Base-by-base conservation (phyloP, 2,888 invertebrate species). In the Limenitis camilla region DNA sequence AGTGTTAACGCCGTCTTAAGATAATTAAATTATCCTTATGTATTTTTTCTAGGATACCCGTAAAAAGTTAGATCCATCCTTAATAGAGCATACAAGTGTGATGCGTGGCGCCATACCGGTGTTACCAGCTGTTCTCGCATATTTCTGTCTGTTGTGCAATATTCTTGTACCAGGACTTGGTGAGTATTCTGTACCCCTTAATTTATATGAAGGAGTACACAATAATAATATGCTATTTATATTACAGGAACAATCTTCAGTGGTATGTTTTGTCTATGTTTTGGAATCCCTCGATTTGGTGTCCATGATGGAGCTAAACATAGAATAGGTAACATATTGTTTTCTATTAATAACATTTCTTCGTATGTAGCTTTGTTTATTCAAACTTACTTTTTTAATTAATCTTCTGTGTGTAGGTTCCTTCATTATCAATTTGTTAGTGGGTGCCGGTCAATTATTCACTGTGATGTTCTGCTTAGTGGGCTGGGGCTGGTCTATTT, bases 401-500 rank as follows among this genome's bases (percentile, higher is more conserved):
- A 10, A 2, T 36, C 44, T 6, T 5, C 5, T 6, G 9, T 11
- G 36, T 47, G 0, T 69, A 88, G 88, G 88, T 28, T 91, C 96
- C 2, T 91, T 97, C 64, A 89, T 96, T 60, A 94, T 97, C 56
- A 95, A 98, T 81, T 81, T 93, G 33, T 84, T 96, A 62, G 95
- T 98, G 52, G 97, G 96, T 0, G 88, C 93, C 51, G 92, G 95
- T 11, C 98, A 98, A 82, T 88, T 96, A 66, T 96, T 97, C 85
- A 97, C 97, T 28, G 94, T 98, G 48, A 90, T 97, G 49, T 98
- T 98, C 88, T 94, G 98, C 70, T 91, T 97, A 48, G 97, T 96
- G 38, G 96, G 98, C 11, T 98, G 98, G 98, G 97, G 98, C 63
- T 98, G 98, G 98, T 96, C 97, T 56, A 93, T 98, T 60, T 97